Percentiles rank a stretch among this genome's conserved stretches.
These are phyloP conservation scores for Bhutanitis thaidina DNA, from an alignment of 2,888 invertebrate species.

Conservation along the genomic window DNA sequence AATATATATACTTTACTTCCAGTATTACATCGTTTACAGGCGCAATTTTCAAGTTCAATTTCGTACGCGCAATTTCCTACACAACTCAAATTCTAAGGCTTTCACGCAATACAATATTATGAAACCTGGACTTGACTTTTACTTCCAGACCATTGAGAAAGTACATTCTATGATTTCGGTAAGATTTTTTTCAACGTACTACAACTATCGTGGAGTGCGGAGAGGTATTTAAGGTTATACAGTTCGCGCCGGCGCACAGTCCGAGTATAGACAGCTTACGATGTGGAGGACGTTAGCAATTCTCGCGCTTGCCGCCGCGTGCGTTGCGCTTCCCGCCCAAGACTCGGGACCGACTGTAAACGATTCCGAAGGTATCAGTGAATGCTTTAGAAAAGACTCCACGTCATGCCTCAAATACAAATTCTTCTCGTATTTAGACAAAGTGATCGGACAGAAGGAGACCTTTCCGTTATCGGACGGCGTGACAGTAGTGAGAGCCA, in stretches of 20 bases:
- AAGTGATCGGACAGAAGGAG: conserved; percentile 89
- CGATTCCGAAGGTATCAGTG: conserved; percentile 88
- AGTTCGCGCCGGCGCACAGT: conserved; percentile 57
- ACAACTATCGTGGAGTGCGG: conserved; percentile 51
- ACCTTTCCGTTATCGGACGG: conserved; percentile 89
- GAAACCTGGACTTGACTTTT: conserved; percentile 74
- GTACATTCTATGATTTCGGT: conserved; percentile 58
- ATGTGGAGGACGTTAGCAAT: conserved; percentile 64
- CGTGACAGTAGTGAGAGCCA: conserved; percentile 89
- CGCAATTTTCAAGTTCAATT: no score
- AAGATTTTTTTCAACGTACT: conserved; percentile 42
- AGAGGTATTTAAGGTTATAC: conserved; percentile 63
- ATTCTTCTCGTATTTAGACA: conserved; percentile 91
- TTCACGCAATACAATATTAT: conserved; percentile 55
- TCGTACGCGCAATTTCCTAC: conserved; percentile 20
- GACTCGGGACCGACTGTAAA: conserved; percentile 86
- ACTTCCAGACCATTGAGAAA: conserved; percentile 68
- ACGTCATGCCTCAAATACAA: conserved; percentile 92
- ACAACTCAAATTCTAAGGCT: conserved; percentile 36
- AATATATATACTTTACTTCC: no score
- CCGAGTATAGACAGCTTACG: conserved; percentile 38
- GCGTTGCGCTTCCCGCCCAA: conserved; percentile 84
- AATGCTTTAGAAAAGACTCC: conserved; percentile 90
- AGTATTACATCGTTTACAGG: no score
- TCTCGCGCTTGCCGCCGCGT: conserved; percentile 67